Evolutionary conservation across 2,113 vertebrate species (phyloP).

Genomic region (Ictidomys tridecemlineatus): DNA sequence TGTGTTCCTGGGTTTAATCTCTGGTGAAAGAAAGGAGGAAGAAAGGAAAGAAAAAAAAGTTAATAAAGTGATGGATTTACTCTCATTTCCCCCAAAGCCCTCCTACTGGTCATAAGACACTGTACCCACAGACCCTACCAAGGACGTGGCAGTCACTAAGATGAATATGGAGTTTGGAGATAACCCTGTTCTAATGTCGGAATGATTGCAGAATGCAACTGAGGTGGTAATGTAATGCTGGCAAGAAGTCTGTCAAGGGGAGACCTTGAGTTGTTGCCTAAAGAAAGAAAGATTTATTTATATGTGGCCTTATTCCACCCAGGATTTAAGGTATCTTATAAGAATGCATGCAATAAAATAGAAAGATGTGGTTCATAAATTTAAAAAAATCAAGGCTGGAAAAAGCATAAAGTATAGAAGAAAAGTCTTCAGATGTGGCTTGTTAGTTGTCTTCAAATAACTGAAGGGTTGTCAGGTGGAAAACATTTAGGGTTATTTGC

Average conservation of each 20-base stretch:
- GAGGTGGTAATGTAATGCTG: background rate
- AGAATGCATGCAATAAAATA: slow-evolving; percentile 51
- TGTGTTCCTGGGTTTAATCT: no score
- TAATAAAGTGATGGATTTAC: background rate
- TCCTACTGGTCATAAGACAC: background rate
- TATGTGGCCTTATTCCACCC: background rate
- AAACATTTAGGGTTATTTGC: background rate
- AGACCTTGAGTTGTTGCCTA: slow-evolving; percentile 26
- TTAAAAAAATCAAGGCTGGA: slow-evolving; percentile 58
- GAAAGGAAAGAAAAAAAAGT: no score
- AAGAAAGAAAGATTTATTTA: slow-evolving; percentile 61
- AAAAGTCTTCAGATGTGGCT: slow-evolving; percentile 50
- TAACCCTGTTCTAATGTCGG: background rate
- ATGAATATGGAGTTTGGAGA: background rate
- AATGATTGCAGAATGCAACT: background rate
- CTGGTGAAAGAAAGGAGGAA: no score
- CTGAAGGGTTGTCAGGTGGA: background rate
- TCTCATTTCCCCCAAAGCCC: background rate
- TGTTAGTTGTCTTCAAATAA: slow-evolving; percentile 49
- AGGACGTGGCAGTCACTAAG: background rate
- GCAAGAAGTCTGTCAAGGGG: background rate
- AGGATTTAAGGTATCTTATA: slow-evolving; percentile 49
- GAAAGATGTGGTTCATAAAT: slow-evolving; percentile 53
- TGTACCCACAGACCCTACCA: background rate
- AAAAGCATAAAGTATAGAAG: slow-evolving; percentile 57